These are phyloP conservation scores for Drosophila differens DNA, from an alignment of 2,888 invertebrate genomes.

Conservation along the genomic window DNA sequence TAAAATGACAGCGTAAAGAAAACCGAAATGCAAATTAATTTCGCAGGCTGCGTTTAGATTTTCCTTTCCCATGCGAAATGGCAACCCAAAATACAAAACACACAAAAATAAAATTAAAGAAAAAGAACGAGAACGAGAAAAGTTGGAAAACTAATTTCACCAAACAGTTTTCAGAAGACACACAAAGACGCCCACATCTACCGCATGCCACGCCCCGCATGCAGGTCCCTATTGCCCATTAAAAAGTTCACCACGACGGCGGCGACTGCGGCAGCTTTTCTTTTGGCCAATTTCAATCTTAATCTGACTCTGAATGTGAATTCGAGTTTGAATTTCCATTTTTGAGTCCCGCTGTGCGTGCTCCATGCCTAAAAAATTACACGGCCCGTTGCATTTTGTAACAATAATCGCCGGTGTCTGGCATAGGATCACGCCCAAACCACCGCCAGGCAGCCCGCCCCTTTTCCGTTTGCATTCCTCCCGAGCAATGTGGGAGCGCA, in stretches of 20 bases:
- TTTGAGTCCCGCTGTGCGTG: conserved; percentile 52
- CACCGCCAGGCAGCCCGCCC: background rate
- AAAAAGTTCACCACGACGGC: conserved; percentile 37
- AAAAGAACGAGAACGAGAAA: conserved; percentile 54
- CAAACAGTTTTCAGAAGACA: conserved; percentile 72
- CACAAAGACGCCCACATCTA: conserved; percentile 24
- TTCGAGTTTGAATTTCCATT: conserved; percentile 68
- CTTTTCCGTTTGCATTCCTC: background rate
- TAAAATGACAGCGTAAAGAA: conserved; percentile 45
- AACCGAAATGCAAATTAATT: conserved; percentile 77
- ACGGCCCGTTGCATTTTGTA: conserved; percentile 74
- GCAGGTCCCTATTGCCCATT: conserved; percentile 29
- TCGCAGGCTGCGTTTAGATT: conserved; percentile 68
- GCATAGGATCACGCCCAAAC: conserved; percentile 49
- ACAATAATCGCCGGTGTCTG: conserved; percentile 81
- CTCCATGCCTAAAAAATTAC: conserved; percentile 69
- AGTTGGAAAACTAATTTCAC: conserved; percentile 80
- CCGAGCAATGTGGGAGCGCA: background rate
- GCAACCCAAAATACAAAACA: conserved; percentile 5
- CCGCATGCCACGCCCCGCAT: conserved; percentile 1
- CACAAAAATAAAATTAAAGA: conserved; percentile 15
- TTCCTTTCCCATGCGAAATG: conserved; percentile 44
- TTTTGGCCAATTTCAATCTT: conserved; percentile 73
- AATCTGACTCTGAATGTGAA: conserved; percentile 56
- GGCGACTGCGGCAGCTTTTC: conserved; percentile 29